Conservation (phyloP, 2,797 vertebrate species). For the Jordanella pulchra region DNA sequence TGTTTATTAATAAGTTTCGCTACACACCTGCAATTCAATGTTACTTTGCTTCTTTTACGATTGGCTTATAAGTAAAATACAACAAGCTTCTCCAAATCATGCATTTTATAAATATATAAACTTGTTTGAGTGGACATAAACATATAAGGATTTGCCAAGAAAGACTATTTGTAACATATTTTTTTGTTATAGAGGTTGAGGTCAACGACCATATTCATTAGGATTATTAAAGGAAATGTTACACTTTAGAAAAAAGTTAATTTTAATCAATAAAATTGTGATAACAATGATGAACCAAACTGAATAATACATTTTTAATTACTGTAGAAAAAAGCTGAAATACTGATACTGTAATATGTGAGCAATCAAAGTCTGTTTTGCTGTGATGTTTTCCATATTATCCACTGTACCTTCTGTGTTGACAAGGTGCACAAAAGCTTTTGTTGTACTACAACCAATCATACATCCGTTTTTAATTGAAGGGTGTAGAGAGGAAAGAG, state of each 20-base stretch:
- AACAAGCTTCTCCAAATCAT: neutral
- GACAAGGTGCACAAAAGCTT: slow-evolving; percentile 44
- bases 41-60: neutral
- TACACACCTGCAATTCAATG: neutral
- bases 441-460: slow-evolving; percentile 40
- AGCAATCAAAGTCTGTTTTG: slow-evolving; percentile 3
- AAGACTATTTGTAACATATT: neutral
- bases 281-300: neutral
- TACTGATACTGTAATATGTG: neutral
- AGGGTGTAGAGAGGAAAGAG: slow-evolving; percentile 62
- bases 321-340: neutral
- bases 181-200: neutral
- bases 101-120: neutral
- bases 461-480: slow-evolving; percentile 54
- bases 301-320: neutral
- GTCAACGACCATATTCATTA: neutral
- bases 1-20: neutral
- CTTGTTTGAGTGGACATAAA: neutral
- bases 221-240: neutral
- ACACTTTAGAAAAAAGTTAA: neutral
- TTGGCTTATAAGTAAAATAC: neutral
- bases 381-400: slow-evolving; percentile 27
- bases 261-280: neutral
- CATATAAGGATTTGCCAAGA: neutral
- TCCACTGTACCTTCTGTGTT: slow-evolving; percentile 30